Conservation (phyloP, 1,140 invertebrate species). For the Atta cephalotes region DNA sequence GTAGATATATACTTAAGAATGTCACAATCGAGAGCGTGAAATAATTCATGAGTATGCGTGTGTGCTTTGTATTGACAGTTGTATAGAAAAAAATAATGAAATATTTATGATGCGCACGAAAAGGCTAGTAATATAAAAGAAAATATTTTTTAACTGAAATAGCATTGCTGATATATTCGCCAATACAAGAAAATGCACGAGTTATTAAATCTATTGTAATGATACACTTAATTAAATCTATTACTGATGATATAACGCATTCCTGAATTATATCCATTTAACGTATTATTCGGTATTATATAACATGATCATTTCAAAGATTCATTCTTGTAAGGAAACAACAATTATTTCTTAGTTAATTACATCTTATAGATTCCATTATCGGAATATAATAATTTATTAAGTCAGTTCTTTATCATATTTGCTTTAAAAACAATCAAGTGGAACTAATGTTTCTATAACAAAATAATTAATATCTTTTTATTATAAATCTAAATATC, state of each 20-base stretch:
- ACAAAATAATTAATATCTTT: background rate
- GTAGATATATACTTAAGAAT: background rate
- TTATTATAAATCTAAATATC: background rate
- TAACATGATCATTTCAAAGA: background rate
- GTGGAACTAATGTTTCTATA: background rate
- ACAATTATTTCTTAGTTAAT: background rate
- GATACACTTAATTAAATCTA: background rate
- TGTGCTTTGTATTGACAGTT: constrained; percentile 3
- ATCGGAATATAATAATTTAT: background rate
- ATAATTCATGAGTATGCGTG: constrained; percentile 31
- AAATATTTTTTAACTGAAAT: background rate
- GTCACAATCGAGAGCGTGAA: background rate
- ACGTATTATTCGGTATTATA: background rate
- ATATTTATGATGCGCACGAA: background rate
- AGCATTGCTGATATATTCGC: background rate
- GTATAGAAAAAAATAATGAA: background rate
- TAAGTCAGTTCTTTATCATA: background rate
- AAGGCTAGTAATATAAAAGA: background rate
- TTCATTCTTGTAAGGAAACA: background rate
- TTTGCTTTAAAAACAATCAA: constrained; percentile 24
- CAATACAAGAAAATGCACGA: background rate
- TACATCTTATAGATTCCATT: background rate
- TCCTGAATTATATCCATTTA: background rate
- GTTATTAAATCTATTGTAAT: background rate
- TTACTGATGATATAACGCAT: background rate